A percentile compares a stretch with the other conserved stretches of the same genome.
phyloP scores from a whole-genome alignment of 1,140 invertebrate species.

The Matsumurasca onukii region DNA sequence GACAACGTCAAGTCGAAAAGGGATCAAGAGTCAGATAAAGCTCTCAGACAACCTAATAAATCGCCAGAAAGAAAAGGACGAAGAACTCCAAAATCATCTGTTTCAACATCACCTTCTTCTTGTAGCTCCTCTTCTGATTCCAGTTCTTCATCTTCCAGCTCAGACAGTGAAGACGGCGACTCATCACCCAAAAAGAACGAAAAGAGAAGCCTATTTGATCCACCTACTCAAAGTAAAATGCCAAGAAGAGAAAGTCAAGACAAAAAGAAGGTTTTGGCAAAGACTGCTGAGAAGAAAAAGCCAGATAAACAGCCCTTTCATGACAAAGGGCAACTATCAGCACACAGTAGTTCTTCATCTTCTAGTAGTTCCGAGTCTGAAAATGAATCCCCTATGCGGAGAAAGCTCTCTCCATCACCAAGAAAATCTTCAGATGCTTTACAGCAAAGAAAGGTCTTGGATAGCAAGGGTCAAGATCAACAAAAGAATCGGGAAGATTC shows the following conservation, averaged over 20 bases:
- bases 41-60: constrained; percentile 34
- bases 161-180: constrained; percentile 53
- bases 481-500: constrained; percentile 39
- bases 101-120: constrained; percentile 49
- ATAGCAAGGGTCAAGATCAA: constrained; percentile 4
- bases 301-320: constrained; percentile 59
- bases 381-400: constrained; percentile 34
- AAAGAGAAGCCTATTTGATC: constrained; percentile 39
- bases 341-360: constrained; percentile 44
- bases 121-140: constrained; percentile 52
- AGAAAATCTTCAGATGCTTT: constrained; percentile 46
- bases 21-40: constrained; percentile 39
- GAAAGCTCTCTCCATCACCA: constrained; percentile 20
- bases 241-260: constrained; percentile 30
- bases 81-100: constrained; percentile 42
- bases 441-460: constrained; percentile 45
- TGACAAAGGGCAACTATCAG: constrained; percentile 54
- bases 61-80: constrained; percentile 33
- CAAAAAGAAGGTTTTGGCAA: constrained; percentile 36
- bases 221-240: constrained; percentile 27
- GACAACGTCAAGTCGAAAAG: constrained; percentile 37
- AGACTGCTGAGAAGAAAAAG: constrained; percentile 36
- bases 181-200: constrained; percentile 46
- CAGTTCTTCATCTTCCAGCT: constrained; percentile 52
- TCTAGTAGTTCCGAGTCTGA: constrained; percentile 42